phyloP scores from a whole-genome alignment of 2,888 invertebrate genomes.

The Phania funesta region DNA sequence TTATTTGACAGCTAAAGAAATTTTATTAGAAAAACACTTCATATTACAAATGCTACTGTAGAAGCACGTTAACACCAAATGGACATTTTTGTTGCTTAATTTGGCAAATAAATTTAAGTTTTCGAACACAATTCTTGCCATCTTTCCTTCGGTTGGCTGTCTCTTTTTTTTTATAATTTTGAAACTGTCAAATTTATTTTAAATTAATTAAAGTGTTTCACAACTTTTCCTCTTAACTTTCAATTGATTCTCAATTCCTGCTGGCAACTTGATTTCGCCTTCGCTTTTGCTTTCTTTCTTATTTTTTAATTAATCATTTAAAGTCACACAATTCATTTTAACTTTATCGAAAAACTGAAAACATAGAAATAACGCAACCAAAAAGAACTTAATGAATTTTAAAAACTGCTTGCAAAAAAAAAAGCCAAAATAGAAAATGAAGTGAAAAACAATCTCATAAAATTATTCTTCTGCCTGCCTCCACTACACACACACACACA shows the following conservation, averaged over 20 bases:
- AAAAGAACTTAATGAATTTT: conserved; percentile 59
- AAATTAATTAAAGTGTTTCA: conserved; percentile 29
- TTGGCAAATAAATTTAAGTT: too few species aligned
- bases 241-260: conserved; percentile 52
- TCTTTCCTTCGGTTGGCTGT: not conserved
- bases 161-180: not conserved
- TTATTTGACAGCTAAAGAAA: too few species aligned
- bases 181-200: not conserved
- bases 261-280: conserved; percentile 9
- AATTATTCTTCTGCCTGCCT: conserved; percentile 23
- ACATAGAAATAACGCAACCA: conserved; percentile 23
- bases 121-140: not conserved
- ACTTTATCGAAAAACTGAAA: conserved; percentile 41
- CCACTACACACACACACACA: not conserved
- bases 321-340: conserved; percentile 59
- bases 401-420: conserved; percentile 48
- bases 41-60: too few species aligned
- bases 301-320: conserved; percentile 59
- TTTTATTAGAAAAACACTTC: too few species aligned
- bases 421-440: conserved; percentile 28
- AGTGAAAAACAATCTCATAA: conserved; percentile 58
- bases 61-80: too few species aligned
- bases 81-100: too few species aligned
- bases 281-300: not conserved
- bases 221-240: conserved; percentile 32